Conservation (phyloP, 2,113 vertebrate genomes). For the Calypte anna region DNA sequence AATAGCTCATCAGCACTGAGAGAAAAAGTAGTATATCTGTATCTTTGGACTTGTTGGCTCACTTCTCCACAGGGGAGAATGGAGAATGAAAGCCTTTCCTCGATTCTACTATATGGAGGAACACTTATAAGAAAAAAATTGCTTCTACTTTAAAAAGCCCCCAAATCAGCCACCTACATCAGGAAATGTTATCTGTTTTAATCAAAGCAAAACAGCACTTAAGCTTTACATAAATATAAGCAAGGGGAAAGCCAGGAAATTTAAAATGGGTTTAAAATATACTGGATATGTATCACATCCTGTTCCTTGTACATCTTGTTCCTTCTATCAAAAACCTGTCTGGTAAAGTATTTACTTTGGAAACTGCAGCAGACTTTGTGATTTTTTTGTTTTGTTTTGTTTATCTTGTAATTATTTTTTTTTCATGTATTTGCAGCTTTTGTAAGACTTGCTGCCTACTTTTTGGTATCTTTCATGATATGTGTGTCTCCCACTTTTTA, state of each 20-base stretch:
- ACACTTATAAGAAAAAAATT: neutral
- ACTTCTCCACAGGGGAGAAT: neutral
- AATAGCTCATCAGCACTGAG: conserved; percentile 18
- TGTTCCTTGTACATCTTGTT: conserved; percentile 30
- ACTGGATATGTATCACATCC: conserved; percentile 1
- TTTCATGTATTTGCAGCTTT: neutral
- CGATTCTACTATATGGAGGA: neutral
- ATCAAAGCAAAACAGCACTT: conserved; percentile 4
- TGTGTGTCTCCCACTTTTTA: neutral
- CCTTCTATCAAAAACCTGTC: conserved; percentile 1
- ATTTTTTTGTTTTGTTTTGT: neutral
- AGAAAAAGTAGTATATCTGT: conserved; percentile 3
- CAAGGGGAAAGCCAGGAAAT: conserved; percentile 12
- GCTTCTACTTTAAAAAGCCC: neutral
- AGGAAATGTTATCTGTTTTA: neutral
- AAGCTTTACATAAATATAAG: conserved; percentile 25
- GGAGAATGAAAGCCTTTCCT: neutral
- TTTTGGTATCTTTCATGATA: neutral
- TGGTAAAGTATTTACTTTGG: conserved; percentile 41
- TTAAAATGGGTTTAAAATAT: conserved; percentile 25
- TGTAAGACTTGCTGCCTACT: neutral
- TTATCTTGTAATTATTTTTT: neutral
- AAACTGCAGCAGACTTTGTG: neutral
- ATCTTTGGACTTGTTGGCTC: neutral
- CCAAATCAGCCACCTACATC: neutral